Base-by-base conservation (phyloP, 2,113 vertebrate genomes). In the Menidia beryllina region DNA sequence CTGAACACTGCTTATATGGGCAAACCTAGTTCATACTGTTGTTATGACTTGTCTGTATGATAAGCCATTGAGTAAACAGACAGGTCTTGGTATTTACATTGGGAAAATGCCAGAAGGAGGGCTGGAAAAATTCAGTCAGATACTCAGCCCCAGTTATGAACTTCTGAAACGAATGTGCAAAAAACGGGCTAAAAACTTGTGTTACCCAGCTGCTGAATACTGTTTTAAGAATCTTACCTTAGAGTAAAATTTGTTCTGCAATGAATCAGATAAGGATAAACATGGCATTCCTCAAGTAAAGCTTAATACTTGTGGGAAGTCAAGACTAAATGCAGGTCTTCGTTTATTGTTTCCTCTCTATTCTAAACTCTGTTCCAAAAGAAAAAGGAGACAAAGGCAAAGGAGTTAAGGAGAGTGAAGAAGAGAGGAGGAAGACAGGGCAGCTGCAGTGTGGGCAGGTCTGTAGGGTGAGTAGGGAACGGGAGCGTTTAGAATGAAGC, bases 391-490 rank as follows among this genome's bases (percentile, higher is more conserved):
- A 78, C 78, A 85, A 79, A 65, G 30, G 76, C 27, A 49, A 70
- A 79, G 77, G 61, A 72, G 75, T 87, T 67, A 76, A 76, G 82
- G 69, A 81, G 87, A 84, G 79, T 81, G 77, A 80, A 77, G 84
- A 79, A 77, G 77, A 88, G 83, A 86, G 83, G 84, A 83, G 73
- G 78, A 87, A 79, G 75, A 83, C 75, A 73, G 80, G 85, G 87
- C 90, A 86, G 88, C 89, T 87, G 88, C 86, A 89, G 86, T 81
- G 81, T 89, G 81, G 81, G 86, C 81, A 89, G 87, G 89, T 89
- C 92, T 93, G 91, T 90, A 91, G 89, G 91, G 92, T 93, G 92
- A 93, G 91, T 91, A 92, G 92, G 90, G 92, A 92, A 92, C 89
- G 91, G 84, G 78, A 89, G 90, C 82, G 65, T 84, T 87, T 81